These are phyloP conservation scores for Mizuhopecten yessoensis DNA, from an alignment of 1,140 invertebrate genomes.

Conservation along the genomic window DNA sequence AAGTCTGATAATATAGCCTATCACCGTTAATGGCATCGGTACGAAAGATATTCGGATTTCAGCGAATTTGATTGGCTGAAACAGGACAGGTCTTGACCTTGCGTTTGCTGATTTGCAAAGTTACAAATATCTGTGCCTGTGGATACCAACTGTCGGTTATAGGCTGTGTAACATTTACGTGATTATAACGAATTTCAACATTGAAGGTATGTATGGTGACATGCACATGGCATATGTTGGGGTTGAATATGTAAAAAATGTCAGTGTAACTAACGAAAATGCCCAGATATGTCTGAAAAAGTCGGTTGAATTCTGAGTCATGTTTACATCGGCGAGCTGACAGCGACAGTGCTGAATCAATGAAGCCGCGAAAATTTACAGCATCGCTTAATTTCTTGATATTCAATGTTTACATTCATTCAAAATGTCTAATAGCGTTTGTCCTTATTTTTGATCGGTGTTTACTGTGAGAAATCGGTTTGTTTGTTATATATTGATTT, in stretches of 20 bases:
- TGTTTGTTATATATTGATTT: no score
- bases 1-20: not conserved
- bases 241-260: not conserved
- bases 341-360: not conserved
- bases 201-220: not conserved
- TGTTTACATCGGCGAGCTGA: not conserved
- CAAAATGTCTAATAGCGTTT: no score
- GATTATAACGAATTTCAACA: not conserved
- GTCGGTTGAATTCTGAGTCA: not conserved
- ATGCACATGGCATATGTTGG: not conserved
- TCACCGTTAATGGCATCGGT: constrained; percentile 26
- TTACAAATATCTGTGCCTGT: constrained; percentile 38
- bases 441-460: no score
- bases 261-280: not conserved
- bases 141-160: constrained; percentile 1
- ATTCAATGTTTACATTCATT: not conserved
- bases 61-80: constrained; percentile 9
- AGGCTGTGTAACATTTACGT: not conserved
- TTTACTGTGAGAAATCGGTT: no score
- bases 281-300: not conserved
- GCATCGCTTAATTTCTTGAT: not conserved
- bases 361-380: constrained; percentile 26
- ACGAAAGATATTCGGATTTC: constrained; percentile 35
- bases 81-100: constrained; percentile 32
- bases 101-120: constrained; percentile 37